These are phyloP conservation scores for Propithecus coquereli DNA, from an alignment of 2,113 vertebrate genomes.

Conservation along the genomic window DNA sequence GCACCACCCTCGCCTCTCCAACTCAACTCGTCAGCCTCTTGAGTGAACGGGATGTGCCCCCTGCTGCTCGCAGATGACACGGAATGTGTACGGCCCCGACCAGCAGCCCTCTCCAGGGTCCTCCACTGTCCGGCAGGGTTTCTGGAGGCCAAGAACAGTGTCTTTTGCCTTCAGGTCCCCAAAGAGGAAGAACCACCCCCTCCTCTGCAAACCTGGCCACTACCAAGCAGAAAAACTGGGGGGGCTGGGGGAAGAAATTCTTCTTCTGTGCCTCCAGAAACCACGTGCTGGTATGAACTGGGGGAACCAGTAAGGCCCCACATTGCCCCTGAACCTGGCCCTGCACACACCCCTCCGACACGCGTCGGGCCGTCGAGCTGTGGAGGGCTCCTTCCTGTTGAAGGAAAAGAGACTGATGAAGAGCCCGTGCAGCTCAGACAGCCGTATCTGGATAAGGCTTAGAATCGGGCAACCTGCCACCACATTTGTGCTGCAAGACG, in stretches of 20 bases:
- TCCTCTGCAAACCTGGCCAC: not conserved
- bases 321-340: not conserved
- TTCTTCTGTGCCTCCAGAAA: not conserved
- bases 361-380: not conserved
- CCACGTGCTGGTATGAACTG: not conserved
- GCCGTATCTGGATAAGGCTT: not conserved
- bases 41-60: no score
- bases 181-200: not conserved
- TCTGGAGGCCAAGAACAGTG: not conserved
- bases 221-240: not conserved
- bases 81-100: not conserved
- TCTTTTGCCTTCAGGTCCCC: not conserved
- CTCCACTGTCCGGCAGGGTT: not conserved
- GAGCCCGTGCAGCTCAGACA: not conserved
- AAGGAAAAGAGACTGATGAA: not conserved
- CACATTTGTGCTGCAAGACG: not conserved
- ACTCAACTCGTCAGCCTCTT: not conserved
- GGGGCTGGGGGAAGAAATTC: not conserved
- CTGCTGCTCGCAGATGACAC: not conserved
- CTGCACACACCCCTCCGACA: rapidly evolving
- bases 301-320: not conserved
- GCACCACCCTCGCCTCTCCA: not conserved
- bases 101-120: not conserved
- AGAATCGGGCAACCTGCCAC: not conserved
- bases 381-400: not conserved